Percentiles rank a stretch among this genome's conserved stretches.
These are phyloP conservation scores for Sphaerophoria taeniata DNA, from an alignment of 2,888 invertebrate genomes.

Conservation along the genomic window DNA sequence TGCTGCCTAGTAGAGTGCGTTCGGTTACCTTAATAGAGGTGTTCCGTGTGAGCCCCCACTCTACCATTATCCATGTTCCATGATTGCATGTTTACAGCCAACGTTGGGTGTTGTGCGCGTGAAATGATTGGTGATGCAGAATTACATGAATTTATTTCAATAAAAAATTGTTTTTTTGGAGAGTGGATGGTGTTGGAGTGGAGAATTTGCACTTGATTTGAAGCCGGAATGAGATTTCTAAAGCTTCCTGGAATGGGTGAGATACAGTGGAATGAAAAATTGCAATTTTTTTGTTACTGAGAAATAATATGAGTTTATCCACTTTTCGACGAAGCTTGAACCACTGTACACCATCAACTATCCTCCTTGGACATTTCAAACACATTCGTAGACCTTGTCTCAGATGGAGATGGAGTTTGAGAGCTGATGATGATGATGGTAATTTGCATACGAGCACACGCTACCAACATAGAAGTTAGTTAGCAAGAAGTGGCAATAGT, in stretches of 20 bases:
- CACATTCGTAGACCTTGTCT: constrained; percentile 25
- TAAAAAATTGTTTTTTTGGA: constrained; percentile 61
- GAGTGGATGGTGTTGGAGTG: not conserved
- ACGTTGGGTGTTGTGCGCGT: constrained; percentile 59
- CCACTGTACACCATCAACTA: not conserved
- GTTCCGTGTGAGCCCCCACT: constrained; percentile 43
- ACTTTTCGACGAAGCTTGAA: no score
- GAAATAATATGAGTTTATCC: no score
- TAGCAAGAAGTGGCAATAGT: not conserved
- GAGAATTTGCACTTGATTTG: constrained; percentile 5
- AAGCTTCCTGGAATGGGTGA: constrained; percentile 46
- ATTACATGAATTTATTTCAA: constrained; percentile 75
- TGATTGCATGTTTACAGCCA: constrained; percentile 65
- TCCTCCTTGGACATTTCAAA: constrained; percentile 42
- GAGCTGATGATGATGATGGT: constrained; percentile 62
- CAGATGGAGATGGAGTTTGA: constrained; percentile 19
- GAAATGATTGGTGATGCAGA: constrained; percentile 70
- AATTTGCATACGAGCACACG: constrained; percentile 74
- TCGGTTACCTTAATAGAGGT: constrained; percentile 60
- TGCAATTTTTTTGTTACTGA: no score
- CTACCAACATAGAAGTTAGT: constrained; percentile 31
- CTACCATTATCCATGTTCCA: constrained; percentile 5
- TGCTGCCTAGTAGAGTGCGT: not conserved
- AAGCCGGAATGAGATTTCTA: constrained; percentile 57
- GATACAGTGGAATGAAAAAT: no score